phyloP scores from a whole-genome alignment of 2,797 vertebrate genomes.

The Enteromius viviparus region DNA sequence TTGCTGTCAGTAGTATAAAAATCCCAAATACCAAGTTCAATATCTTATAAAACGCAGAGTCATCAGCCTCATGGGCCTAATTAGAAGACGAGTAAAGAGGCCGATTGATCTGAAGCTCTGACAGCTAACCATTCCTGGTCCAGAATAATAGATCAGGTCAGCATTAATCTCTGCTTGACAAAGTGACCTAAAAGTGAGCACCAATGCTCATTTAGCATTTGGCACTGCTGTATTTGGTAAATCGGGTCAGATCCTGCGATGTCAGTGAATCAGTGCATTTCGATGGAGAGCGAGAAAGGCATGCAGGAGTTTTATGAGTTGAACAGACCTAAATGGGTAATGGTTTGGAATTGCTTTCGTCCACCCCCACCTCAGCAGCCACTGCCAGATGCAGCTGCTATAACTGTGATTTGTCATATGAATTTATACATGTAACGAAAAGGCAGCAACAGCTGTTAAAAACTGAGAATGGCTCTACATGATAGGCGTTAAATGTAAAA shows the following conservation, averaged over 20 bases:
- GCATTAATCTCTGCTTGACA: conserved; percentile 14
- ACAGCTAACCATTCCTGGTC: conserved; percentile 20
- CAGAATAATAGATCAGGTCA: neutral
- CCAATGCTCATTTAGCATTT: conserved; percentile 11
- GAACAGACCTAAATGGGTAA: conserved; percentile 51
- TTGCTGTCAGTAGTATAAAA: conserved; percentile 10
- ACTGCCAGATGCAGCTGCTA: conserved; percentile 20
- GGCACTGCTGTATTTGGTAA: neutral
- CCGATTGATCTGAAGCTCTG: conserved; percentile 3
- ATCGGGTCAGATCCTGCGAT: conserved; percentile 21
- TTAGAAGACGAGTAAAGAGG: conserved; percentile 6
- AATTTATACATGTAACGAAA: neutral
- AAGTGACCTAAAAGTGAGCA: neutral
- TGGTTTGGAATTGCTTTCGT: conserved; percentile 44
- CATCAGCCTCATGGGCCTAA: neutral
- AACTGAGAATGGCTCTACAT: neutral
- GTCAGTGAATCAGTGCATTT: conserved; percentile 5
- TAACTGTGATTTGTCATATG: conserved; percentile 15
- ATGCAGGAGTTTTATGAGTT: conserved; percentile 29
- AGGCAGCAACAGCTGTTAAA: conserved; percentile 22
- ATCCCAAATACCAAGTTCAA: neutral
- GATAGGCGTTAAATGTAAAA: neutral
- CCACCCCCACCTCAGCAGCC: neutral
- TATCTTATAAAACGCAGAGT: conserved; percentile 18
- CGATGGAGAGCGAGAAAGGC: conserved; percentile 28